Evolutionary conservation across 1,140 invertebrate genomes (phyloP).

Genomic region (Lordiphosa mommai): DNA sequence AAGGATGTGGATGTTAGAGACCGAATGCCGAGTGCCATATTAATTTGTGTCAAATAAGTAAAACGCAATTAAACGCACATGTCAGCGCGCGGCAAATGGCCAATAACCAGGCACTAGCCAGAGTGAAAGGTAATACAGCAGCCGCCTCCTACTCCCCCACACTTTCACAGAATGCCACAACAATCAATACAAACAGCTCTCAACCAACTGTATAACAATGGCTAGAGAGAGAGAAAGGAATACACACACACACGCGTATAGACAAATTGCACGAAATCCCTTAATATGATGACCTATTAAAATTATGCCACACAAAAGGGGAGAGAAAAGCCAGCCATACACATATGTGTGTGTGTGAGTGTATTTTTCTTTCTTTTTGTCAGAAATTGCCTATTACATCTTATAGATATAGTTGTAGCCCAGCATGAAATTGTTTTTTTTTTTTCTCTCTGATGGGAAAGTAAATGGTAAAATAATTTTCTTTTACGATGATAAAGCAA

Average conservation of each 20-base stretch:
- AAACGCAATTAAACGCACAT: constrained; percentile 76
- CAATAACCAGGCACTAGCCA: constrained; percentile 46
- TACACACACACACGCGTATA: constrained; percentile 10
- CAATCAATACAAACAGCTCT: constrained; percentile 54
- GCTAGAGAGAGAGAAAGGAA: constrained; percentile 19
- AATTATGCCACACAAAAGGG: constrained; percentile 51
- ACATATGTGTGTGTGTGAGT: constrained; percentile 7
- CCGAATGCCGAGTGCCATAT: constrained; percentile 41
- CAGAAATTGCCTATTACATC: constrained; percentile 48
- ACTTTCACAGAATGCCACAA: background rate
- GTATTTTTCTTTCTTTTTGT: constrained; percentile 8
- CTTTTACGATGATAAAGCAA: constrained; percentile 59
- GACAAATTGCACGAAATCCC: constrained; percentile 63
- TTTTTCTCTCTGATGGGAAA: constrained; percentile 13
- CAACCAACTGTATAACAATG: constrained; percentile 31
- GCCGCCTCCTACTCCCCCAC: constrained; percentile 8
- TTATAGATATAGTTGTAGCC: constrained; percentile 23
- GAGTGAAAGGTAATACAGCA: constrained; percentile 1
- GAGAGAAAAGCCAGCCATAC: background rate
- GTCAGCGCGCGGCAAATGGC: constrained; percentile 63
- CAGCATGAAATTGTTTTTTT: constrained; percentile 30
- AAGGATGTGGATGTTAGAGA: background rate
- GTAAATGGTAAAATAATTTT: constrained; percentile 52
- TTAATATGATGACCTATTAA: constrained; percentile 76
- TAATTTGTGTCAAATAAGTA: constrained; percentile 77